phyloP scores from a whole-genome alignment of 2,888 invertebrate species.

The Clusia tigrina region DNA sequence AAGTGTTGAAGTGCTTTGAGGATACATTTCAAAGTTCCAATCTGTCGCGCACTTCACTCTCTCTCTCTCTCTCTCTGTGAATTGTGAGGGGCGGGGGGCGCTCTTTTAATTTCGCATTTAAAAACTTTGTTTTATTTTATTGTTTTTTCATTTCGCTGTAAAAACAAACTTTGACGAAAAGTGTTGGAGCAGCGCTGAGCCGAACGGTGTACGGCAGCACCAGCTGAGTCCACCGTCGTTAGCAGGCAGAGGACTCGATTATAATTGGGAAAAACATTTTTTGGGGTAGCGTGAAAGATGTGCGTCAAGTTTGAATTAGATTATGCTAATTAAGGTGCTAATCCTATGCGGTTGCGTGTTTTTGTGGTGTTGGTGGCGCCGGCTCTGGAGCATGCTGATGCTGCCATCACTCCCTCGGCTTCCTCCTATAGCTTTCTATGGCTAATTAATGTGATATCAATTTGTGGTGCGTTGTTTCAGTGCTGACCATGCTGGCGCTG shows the following conservation, averaged over 20 bases:
- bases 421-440: slow-evolving; percentile 1
- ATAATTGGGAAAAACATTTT: background rate
- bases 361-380: background rate
- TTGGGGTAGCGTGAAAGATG: slow-evolving; percentile 5
- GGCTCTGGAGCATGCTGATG: background rate
- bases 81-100: slow-evolving; percentile 12
- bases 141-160: slow-evolving; percentile 31
- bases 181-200: background rate
- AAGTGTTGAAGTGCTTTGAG: no score
- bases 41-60: slow-evolving; percentile 2
- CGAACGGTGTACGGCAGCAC: background rate
- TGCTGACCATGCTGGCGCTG: no score
- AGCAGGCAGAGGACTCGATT: background rate
- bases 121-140: slow-evolving; percentile 47
- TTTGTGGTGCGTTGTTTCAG: slow-evolving; percentile 14
- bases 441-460: slow-evolving; percentile 30
- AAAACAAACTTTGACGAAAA: slow-evolving; percentile 15
- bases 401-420: background rate
- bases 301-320: slow-evolving; percentile 53
- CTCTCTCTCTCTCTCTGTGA: background rate
- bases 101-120: slow-evolving; percentile 58
- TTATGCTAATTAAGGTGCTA: slow-evolving; percentile 58
- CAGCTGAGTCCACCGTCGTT: background rate
- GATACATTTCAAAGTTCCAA: background rate
- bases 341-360: slow-evolving; percentile 31